Base-by-base conservation (phyloP, 2,888 invertebrate species). In the Zygogramma bicolorata region DNA sequence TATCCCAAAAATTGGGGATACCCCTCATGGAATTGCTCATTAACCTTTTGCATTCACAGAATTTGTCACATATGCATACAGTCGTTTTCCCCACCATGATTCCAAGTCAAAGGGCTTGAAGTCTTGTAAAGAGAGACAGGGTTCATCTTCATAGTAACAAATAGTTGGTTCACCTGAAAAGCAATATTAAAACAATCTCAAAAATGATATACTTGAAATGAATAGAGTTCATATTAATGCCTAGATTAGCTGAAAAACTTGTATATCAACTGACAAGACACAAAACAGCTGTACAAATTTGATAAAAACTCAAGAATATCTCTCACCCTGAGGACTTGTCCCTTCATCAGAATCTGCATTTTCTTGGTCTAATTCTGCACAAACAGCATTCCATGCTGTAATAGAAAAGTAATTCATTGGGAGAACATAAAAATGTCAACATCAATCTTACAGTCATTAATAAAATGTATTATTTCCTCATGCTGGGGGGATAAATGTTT, bases 31-130 rank as follows among this genome's bases (percentile, higher is more conserved):
- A 53, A 53, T 27, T 66, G 20, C 65, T 27, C 34, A 40, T 46
- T 72, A 77, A 61, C 70, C 71, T 78, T 80, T 77, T 79, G 75
- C 73, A 69, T 82, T 84, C 29, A 81, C 81, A 74, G 94, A 95
- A 86, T 93, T 94, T 70, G 95, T 95, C 86, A 95, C 94, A 86
- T 94, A 95, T 82, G 95, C 94, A 88, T 93, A 95, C 75, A 95
- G 88, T 77, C 96, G 90, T 85, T 94, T 94, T 75, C 95, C 95
- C 95, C 96, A 96, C 94, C 95, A 96, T 40, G 94, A 93, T 85
- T 96, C 96, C 83, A 97, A 89, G 88, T 97, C 96, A 84, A 96
- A 96, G 20, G 96, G 95, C 83, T 95, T 94, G 86, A 96, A 97
- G 87, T 95, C 95, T 81, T 91, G 90, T 63, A 95, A 88, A 6